These are phyloP conservation scores for Connochaetes taurinus DNA, from an alignment of 2,113 vertebrate species.

Conservation along the genomic window DNA sequence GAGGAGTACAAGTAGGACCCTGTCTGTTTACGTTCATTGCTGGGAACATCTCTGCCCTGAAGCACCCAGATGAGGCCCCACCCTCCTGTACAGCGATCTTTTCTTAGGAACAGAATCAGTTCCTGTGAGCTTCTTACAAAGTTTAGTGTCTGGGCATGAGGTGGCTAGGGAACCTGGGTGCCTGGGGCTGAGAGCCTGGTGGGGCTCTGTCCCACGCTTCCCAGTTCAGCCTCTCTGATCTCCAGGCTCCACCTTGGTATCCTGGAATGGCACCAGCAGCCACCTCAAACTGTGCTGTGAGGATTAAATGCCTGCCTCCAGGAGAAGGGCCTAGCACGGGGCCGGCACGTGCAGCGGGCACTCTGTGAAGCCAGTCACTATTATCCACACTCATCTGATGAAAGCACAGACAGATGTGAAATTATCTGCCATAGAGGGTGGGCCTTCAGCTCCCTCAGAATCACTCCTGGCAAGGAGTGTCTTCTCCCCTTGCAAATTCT, in stretches of 20 bases:
- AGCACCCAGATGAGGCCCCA: neutral
- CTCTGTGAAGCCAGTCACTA: rapidly evolving
- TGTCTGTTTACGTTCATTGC: rapidly evolving
- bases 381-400: rapidly evolving
- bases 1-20: neutral
- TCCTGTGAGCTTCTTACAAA: neutral
- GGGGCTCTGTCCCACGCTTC: neutral
- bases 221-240: neutral
- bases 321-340: neutral
- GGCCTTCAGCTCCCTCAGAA: neutral
- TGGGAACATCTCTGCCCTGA: neutral
- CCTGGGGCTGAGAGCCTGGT: too few relatives aligned
- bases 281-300: neutral
- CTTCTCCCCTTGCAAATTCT: neutral
- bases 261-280: neutral
- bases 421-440: rapidly evolving
- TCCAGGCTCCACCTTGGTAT: neutral
- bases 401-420: rapidly evolving
- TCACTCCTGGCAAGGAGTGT: neutral
- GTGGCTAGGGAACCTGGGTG: rapidly evolving
- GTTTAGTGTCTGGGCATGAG: neutral
- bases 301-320: neutral
- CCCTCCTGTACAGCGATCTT: neutral
- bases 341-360: rapidly evolving
- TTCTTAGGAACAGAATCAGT: neutral